These are phyloP conservation scores for Nephrotoma flavescens DNA, from an alignment of 2,888 invertebrate species.

Conservation along the genomic window DNA sequence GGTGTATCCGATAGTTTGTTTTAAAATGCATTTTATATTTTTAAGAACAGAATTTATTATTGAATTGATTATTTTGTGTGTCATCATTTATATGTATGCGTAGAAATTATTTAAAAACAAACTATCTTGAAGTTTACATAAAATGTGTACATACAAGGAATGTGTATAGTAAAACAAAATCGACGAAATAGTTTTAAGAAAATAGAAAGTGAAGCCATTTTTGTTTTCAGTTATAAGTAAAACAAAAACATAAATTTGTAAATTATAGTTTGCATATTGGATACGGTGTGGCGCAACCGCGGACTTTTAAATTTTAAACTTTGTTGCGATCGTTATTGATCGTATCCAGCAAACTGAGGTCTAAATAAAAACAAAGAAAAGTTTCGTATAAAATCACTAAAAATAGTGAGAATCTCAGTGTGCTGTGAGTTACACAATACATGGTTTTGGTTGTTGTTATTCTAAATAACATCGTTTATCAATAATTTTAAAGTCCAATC, in stretches of 20 bases:
- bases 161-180: neutral
- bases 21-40: neutral
- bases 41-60: neutral
- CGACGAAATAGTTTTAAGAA: neutral
- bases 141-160: neutral
- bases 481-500: too few relatives aligned
- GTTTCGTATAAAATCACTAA: too few relatives aligned
- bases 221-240: neutral
- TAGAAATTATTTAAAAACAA: neutral
- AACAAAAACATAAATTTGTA: neutral
- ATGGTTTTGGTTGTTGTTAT: too few relatives aligned
- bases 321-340: neutral
- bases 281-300: neutral
- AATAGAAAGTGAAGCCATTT: neutral
- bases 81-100: neutral
- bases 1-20: neutral
- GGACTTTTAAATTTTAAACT: neutral
- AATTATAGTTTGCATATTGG: neutral
- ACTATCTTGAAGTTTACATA: neutral
- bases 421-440: too few relatives aligned
- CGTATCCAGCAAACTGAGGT: too few relatives aligned
- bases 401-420: too few relatives aligned
- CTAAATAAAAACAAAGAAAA: too few relatives aligned
- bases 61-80: neutral
- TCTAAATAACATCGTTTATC: too few relatives aligned